Evolutionary conservation across 2,888 invertebrate species (phyloP), one percentile per base, ranked within the genome.

Genomic region (Netelia fuscicornis): DNA sequence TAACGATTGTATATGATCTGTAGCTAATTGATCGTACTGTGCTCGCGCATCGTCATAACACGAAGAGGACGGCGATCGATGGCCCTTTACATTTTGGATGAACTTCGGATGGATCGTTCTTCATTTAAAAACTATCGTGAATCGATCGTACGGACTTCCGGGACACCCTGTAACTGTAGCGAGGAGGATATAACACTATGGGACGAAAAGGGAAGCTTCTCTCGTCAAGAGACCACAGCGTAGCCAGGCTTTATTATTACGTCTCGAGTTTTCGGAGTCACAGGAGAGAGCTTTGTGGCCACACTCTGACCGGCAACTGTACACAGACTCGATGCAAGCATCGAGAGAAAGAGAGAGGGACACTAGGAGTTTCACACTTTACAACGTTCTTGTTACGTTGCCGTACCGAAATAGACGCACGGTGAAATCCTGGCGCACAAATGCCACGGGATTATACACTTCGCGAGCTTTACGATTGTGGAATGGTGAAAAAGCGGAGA

Each of bases 311-410:
- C 30, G 8, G 20, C 17, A 44, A 44, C 11, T 9, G 58, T 37
- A 67, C 23, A 44, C 44, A 37, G 2, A 44, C 20, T 11, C 11
- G 23, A 11, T 20, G 10, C 25, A 8, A 9, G 44, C 8, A 20
- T 17, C 44, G 17, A 52, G 74, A 52, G n/a, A 30, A 9, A 25
- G 17, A 25, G 52, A 20, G 10, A 17, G 8, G 17, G 58, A 58
- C n/a, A 9, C 20, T 68, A 68, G 23, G 60, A 62, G 68, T 67
- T 77, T 68, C 30, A 37, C 37, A 68, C 77, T 77, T 77, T 68
- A 77, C 77, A 68, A 77, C 60, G 58, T 77, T 77, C 25, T 42
- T 64, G 64, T 42, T 67, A 2, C 56, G 67, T 67, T 67, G 58
- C 67, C 56, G 30, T 56, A 48, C 58, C 11, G 30, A 72, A 67